Evolutionary conservation across 2,888 invertebrate genomes (phyloP).

Genomic region (Archips crataeganus): DNA sequence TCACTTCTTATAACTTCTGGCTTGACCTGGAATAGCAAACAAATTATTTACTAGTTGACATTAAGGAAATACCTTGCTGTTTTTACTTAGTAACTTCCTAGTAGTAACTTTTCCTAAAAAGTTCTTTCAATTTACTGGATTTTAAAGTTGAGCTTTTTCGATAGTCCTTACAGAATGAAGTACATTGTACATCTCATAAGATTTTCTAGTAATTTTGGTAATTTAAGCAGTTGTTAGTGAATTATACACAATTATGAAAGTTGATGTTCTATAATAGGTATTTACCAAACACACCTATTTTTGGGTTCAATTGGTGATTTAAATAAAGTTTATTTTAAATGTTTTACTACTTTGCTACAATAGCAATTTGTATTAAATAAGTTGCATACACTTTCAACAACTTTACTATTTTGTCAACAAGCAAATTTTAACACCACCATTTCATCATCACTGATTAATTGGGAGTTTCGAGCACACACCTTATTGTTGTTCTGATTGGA

Average conservation of each 20-base stretch:
- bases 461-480: not conserved
- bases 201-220: too few species aligned
- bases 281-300: too few species aligned
- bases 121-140: not conserved
- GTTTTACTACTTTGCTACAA: too few species aligned
- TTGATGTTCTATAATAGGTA: too few species aligned
- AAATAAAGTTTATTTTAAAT: too few species aligned
- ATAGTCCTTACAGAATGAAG: not conserved
- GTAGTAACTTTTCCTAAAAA: not conserved
- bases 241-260: too few species aligned
- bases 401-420: not conserved
- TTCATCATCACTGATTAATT: slow-evolving; percentile 10
- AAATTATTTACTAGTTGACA: not conserved
- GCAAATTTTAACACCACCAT: slow-evolving; percentile 1
- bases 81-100: not conserved
- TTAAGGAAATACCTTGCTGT: not conserved
- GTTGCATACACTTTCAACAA: not conserved
- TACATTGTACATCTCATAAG: too few species aligned
- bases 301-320: too few species aligned
- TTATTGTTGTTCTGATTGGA: not conserved
- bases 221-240: too few species aligned
- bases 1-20: slow-evolving; percentile 24
- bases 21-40: slow-evolving; percentile 14
- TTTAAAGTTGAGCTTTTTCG: not conserved
- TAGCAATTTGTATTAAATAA: not conserved